A percentile compares a stretch with the other conserved stretches of the same genome.
These are phyloP conservation scores for Melanostoma mellinum DNA, from an alignment of 2,888 invertebrate genomes.

Conservation along the genomic window DNA sequence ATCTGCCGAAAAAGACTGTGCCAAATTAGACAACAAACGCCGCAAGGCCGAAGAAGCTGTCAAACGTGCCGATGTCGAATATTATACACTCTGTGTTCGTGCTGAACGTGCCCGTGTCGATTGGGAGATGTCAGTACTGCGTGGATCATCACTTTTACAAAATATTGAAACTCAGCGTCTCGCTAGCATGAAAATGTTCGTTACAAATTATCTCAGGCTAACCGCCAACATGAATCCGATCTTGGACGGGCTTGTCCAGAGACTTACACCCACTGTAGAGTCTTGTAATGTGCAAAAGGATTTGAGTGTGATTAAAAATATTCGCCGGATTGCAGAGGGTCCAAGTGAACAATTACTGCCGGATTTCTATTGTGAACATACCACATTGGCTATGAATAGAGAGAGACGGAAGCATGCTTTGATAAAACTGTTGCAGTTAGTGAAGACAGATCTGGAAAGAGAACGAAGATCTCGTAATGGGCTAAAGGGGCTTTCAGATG, in stretches of 20 bases:
- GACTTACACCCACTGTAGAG: conserved; percentile 79
- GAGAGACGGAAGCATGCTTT: conserved; percentile 94
- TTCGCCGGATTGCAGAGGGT: conserved; percentile 82
- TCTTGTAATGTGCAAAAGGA: conserved; percentile 81
- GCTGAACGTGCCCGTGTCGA: conserved; percentile 95
- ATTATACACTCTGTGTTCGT: conserved; percentile 94
- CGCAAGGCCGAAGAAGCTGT: conserved; percentile 95
- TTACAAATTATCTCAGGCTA: conserved; percentile 86
- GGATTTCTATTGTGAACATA: conserved; percentile 97
- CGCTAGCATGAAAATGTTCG: conserved; percentile 88
- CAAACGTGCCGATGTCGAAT: conserved; percentile 95
- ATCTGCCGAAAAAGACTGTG: conserved; percentile 86
- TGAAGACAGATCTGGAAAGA: conserved; percentile 93
- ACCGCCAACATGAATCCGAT: conserved; percentile 90
- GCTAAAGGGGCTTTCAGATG: conserved; percentile 93
- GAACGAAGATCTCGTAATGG: conserved; percentile 95
- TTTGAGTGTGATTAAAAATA: conserved; percentile 81
- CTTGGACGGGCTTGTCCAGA: conserved; percentile 85
- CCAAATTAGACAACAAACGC: conserved; percentile 93
- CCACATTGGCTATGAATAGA: conserved; percentile 95
- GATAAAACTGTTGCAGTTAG: conserved; percentile 91
- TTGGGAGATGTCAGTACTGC: conserved; percentile 94
- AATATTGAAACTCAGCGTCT: conserved; percentile 94
- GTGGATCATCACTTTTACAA: conserved; percentile 93
- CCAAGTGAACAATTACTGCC: conserved; percentile 92